Conservation (phyloP, 64 coral and sea anemone genomes). For the Montipora efflorescens region DNA sequence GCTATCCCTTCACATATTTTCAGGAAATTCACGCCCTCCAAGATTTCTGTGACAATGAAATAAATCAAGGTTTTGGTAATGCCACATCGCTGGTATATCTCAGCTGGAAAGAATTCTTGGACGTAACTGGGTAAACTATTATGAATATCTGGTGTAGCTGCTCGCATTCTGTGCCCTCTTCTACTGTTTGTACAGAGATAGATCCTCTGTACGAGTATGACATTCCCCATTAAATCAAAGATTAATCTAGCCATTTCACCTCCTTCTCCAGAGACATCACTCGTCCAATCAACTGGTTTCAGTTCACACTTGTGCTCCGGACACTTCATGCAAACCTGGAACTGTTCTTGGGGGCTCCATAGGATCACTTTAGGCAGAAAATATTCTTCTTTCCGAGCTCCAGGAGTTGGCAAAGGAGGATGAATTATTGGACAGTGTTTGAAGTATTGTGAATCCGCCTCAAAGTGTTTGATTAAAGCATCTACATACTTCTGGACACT, state of each 20-base stretch:
- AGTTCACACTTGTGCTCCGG: neutral
- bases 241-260: slow-evolving; percentile 50
- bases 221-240: slow-evolving; percentile 58
- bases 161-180: slow-evolving; percentile 29
- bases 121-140: slow-evolving; percentile 26
- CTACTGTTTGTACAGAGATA: slow-evolving; percentile 46
- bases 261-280: neutral
- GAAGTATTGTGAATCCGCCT: neutral
- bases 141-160: slow-evolving; percentile 46
- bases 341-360: slow-evolving; percentile 43
- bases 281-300: neutral
- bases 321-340: neutral
- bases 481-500: slow-evolving; percentile 14
- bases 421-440: slow-evolving; percentile 1
- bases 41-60: slow-evolving; percentile 60
- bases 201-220: slow-evolving; percentile 67
- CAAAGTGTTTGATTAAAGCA: neutral
- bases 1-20: slow-evolving; percentile 63
- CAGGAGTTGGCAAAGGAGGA: slow-evolving; percentile 7
- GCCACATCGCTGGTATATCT: slow-evolving; percentile 31
- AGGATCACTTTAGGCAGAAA: neutral
- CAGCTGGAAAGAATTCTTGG: slow-evolving; percentile 47
- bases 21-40: slow-evolving; percentile 61
- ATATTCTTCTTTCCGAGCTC: neutral
- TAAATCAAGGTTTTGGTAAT: slow-evolving; percentile 59